Percentiles rank a stretch among this genome's conserved stretches.
phyloP scores from a whole-genome alignment of 1,140 invertebrate genomes.

The Dufourea novaeangliae region DNA sequence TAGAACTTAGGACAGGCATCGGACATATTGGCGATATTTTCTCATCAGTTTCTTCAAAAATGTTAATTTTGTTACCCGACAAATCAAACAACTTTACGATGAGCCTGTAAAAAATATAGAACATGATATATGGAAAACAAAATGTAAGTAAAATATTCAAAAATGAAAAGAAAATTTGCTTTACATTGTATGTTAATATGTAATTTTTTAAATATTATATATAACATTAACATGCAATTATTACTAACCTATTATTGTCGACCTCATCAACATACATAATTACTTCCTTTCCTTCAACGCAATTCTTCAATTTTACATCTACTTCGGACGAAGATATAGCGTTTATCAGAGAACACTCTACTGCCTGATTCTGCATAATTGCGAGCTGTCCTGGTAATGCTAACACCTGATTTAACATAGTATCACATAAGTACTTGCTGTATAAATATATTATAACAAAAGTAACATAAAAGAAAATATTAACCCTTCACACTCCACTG shows the following conservation, averaged over 20 bases:
- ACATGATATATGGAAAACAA: constrained; percentile 19
- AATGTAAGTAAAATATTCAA: not conserved
- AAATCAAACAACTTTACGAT: constrained; percentile 83
- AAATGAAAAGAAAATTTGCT: too few relatives aligned
- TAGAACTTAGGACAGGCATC: constrained; percentile 82
- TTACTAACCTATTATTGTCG: constrained; percentile 81
- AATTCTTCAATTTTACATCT: constrained; percentile 66
- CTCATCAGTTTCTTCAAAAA: constrained; percentile 79
- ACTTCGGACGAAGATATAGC: constrained; percentile 35
- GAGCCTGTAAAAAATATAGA: constrained; percentile 79
- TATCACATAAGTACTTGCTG: constrained; percentile 38
- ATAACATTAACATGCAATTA: constrained; percentile 9
- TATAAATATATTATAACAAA: not conserved
- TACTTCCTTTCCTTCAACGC: constrained; percentile 68
- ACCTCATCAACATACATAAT: constrained; percentile 84
- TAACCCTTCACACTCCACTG: too few relatives aligned
- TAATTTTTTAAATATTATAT: too few relatives aligned
- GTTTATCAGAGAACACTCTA: constrained; percentile 78
- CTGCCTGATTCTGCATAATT: constrained; percentile 83
- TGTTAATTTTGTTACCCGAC: constrained; percentile 83
- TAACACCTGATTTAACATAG: constrained; percentile 77
- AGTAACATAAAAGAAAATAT: constrained; percentile 5
- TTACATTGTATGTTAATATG: too few relatives aligned
- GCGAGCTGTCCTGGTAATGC: constrained; percentile 81
- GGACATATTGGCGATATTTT: constrained; percentile 82